Base-by-base conservation (phyloP, 2,113 vertebrate genomes). In the Cebus imitator region DNA sequence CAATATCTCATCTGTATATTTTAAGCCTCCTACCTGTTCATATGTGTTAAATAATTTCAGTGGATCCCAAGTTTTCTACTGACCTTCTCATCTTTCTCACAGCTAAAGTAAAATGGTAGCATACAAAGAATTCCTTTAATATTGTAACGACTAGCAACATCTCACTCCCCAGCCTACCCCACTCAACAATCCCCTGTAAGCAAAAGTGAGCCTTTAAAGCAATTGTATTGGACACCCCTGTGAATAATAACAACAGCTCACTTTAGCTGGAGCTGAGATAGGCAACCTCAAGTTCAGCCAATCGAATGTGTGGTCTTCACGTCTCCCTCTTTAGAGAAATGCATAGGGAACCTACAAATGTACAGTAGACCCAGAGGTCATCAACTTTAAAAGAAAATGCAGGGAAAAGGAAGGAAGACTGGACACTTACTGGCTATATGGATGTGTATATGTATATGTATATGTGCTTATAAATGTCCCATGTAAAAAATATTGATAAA, bases 1-100 rank as follows among this genome's bases (percentile, higher is more conserved):
- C 43, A 68, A 85, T 82, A 85, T 86, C 58, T 64, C 85, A 43
- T 91, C 88, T 86, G 30, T 76, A 21, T 79, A 84, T 96, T 91
- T 70, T 37, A 45, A 72, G 90, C 3, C 43, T 92, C 45, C 84
- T 79, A 48, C 45, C 85, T 88, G 8, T 64, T 91, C 55, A 12
- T n/a, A 18, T 35, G 23, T 57, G 25, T 86, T 94, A 68, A 97
- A 82, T 82, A 40, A 82, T 79, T 93, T 93, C n/a, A 7, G 12
- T 37, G 50, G 45, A 23, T 64, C 57, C 73, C 37, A 5, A 64
- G 48, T 43, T 83, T 93, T 86, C 30, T 37, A 48, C 66, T 50
- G 50, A 20, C 25, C 58, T 78, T 92, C 35, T 68, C 58, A 18
- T 50, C 23, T 55, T 18, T 55, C 13, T 58, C 43, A 78, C 14